These are phyloP conservation scores for Aurelia sp. DNA, from an alignment of 30 jellyfish, hydroid and myxozoan species.

Conservation along the genomic window DNA sequence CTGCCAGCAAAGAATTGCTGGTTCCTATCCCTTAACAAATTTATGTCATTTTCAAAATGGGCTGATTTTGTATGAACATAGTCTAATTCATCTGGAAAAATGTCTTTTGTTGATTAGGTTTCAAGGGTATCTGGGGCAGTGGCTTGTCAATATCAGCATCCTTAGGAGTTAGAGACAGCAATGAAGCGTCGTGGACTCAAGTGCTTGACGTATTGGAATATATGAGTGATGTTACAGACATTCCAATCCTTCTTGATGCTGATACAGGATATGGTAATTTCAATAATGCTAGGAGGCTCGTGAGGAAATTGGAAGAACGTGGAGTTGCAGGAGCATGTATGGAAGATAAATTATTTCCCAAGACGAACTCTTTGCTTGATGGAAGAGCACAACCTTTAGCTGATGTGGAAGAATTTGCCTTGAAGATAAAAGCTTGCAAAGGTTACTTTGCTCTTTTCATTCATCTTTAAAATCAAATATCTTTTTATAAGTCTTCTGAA, in stretches of 20 bases:
- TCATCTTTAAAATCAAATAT: neutral
- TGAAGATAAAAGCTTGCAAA: slow-evolving; percentile 94
- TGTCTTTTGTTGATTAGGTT: slow-evolving; percentile 47
- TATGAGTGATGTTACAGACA: slow-evolving; percentile 91
- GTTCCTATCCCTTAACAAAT: too few relatives aligned
- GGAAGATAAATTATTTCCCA: slow-evolving; percentile 93
- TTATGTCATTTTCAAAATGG: too few relatives aligned
- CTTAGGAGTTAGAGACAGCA: slow-evolving; percentile 92
- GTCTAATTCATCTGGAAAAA: too few relatives aligned
- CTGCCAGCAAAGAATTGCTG: too few relatives aligned
- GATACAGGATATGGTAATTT: slow-evolving; percentile 97
- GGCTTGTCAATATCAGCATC: slow-evolving; percentile 95
- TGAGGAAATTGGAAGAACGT: slow-evolving; percentile 83
- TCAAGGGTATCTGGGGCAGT: slow-evolving; percentile 98
- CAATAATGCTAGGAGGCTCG: slow-evolving; percentile 94
- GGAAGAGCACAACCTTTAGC: slow-evolving; percentile 98
- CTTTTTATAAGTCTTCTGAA: too few relatives aligned
- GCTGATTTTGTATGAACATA: too few relatives aligned
- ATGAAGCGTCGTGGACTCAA: slow-evolving; percentile 98
- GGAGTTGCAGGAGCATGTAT: slow-evolving; percentile 98
- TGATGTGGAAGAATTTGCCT: slow-evolving; percentile 93
- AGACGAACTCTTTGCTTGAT: slow-evolving; percentile 89
- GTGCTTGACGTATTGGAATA: slow-evolving; percentile 88
- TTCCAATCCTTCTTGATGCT: slow-evolving; percentile 94
- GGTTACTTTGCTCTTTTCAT: slow-evolving; percentile 19